Percentiles rank a stretch among this genome's conserved stretches.
phyloP scores from a whole-genome alignment of 2,113 vertebrate species.

The Theristicus caerulescens region DNA sequence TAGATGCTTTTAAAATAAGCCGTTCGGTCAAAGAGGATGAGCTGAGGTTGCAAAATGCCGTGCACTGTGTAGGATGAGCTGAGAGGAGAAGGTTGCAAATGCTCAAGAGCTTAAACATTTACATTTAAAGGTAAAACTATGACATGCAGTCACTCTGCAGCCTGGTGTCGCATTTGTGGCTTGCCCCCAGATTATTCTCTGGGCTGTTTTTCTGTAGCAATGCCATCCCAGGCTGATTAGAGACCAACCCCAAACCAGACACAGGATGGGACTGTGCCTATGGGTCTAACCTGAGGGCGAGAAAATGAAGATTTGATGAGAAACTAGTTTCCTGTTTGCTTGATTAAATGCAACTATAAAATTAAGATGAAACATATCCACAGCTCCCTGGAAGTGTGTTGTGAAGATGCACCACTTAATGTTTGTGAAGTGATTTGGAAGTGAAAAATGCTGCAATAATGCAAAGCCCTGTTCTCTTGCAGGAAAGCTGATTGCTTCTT shows the following conservation, averaged over 20 bases:
- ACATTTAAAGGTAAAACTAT: background rate
- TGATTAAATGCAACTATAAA: constrained; percentile 2
- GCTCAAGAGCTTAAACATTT: background rate
- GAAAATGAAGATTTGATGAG: constrained; percentile 9
- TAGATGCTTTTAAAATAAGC: background rate
- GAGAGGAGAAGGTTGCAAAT: background rate
- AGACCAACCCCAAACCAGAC: background rate
- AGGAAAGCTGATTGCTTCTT: background rate
- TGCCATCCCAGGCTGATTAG: background rate
- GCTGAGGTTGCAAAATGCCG: background rate
- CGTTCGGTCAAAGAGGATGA: background rate
- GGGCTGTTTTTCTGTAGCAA: background rate
- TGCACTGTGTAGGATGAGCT: background rate
- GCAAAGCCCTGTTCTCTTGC: background rate
- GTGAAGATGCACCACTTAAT: background rate
- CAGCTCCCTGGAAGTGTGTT: background rate
- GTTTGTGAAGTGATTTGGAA: background rate
- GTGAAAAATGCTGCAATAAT: background rate
- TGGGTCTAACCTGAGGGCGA: background rate
- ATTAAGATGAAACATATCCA: background rate
- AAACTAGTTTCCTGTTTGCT: background rate
- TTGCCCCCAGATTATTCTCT: background rate
- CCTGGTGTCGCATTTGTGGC: background rate
- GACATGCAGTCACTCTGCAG: background rate
- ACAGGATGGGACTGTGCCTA: background rate